Conservation (phyloP, 2,113 vertebrate genomes). For the Rhinolophus ferrumequinum region DNA sequence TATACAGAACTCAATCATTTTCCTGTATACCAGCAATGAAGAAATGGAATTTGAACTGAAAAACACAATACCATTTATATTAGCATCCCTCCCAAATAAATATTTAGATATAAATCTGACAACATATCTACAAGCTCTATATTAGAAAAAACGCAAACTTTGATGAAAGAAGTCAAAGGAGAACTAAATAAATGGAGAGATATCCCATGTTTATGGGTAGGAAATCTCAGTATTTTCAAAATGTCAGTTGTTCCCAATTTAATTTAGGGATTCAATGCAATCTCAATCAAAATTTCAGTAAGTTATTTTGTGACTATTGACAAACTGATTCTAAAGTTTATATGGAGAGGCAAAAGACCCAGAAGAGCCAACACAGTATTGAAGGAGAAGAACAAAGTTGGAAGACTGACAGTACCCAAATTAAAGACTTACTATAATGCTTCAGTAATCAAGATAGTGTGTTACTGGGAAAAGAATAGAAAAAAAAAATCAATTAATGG, state of each 20-base stretch:
- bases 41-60: neutral
- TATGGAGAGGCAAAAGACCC: neutral
- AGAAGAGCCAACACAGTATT: neutral
- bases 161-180: neutral
- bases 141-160: neutral
- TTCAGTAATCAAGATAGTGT: neutral
- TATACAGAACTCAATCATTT: neutral
- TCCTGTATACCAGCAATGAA: neutral
- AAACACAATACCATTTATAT: neutral
- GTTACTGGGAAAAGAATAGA: neutral
- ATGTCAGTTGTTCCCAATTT: neutral
- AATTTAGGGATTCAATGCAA: neutral
- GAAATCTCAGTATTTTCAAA: neutral
- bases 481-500: neutral
- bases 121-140: neutral
- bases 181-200: neutral
- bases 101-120: neutral
- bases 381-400: neutral
- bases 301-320: neutral
- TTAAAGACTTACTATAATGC: neutral
- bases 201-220: neutral
- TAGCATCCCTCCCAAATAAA: neutral
- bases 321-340: slow-evolving; percentile 8
- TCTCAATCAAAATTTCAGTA: neutral
- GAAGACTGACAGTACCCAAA: neutral